Percentiles rank a stretch among this genome's conserved stretches.
Conservation (phyloP, 2,113 vertebrate genomes). For the Romanogobio albipinnatus region DNA sequence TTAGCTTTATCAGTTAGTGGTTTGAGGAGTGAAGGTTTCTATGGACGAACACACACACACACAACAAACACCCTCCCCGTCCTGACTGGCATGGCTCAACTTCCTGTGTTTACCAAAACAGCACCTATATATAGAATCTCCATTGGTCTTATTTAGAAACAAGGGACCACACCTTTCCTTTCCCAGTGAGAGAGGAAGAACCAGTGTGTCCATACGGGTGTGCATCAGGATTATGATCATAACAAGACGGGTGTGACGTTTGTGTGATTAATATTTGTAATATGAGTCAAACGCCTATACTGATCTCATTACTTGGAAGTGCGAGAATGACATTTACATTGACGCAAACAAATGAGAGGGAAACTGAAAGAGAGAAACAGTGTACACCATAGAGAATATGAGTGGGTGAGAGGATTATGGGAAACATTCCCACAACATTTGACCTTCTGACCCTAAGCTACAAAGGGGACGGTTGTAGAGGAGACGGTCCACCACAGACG, state of each 20-base stretch:
- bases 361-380: neutral
- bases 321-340: neutral
- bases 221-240: conserved; percentile 15
- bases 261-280: conserved; percentile 16
- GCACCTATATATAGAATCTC: conserved; percentile 35
- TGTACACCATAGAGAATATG: neutral
- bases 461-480: conserved; percentile 3
- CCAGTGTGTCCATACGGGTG: conserved; percentile 22
- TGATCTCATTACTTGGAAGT: conserved; percentile 50
- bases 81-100: neutral
- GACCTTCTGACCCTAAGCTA: conserved; percentile 23
- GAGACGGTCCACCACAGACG: neutral
- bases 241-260: neutral
- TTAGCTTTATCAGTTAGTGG: conserved; percentile 25
- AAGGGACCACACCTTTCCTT: conserved; percentile 49
- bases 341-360: conserved; percentile 15
- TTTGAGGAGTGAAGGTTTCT: conserved; percentile 38
- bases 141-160: conserved; percentile 31
- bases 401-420: neutral
- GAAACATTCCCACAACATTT: neutral
- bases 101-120: conserved; percentile 46
- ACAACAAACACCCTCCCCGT: conserved; percentile 27
- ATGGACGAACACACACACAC: conserved; percentile 39
- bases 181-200: conserved; percentile 37
- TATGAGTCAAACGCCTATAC: conserved; percentile 34